These are phyloP conservation scores for Sarcophaga variegata DNA, from an alignment of 2,888 invertebrate species.

Conservation along the genomic window DNA sequence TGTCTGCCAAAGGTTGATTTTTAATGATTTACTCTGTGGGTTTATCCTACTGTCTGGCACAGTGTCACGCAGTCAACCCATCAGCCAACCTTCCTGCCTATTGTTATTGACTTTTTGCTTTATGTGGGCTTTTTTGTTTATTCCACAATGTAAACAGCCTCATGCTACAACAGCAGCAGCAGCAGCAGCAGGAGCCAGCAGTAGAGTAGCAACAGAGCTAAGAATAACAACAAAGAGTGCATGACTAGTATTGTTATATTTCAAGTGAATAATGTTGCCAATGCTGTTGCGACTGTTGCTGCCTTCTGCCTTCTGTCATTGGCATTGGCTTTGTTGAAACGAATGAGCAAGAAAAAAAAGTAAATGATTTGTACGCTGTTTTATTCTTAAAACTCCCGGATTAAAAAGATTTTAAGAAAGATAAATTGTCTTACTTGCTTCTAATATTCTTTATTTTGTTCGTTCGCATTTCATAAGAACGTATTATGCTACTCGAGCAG, in stretches of 20 bases:
- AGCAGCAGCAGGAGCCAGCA: neutral
- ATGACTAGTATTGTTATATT: neutral
- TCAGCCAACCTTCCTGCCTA: neutral
- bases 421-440: slow-evolving; percentile 28
- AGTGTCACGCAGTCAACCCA: slow-evolving; percentile 18
- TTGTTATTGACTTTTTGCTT: slow-evolving; percentile 1
- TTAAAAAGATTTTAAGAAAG: slow-evolving; percentile 52
- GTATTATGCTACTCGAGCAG: neutral
- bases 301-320: slow-evolving; percentile 17
- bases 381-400: slow-evolving; percentile 38
- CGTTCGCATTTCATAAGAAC: neutral
- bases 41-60: slow-evolving; percentile 19
- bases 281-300: neutral
- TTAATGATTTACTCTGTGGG: slow-evolving; percentile 26
- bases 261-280: neutral
- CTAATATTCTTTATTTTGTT: neutral
- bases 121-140: slow-evolving; percentile 44
- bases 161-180: slow-evolving; percentile 27
- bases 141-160: slow-evolving; percentile 5
- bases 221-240: neutral
- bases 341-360: slow-evolving; percentile 28
- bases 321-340: slow-evolving; percentile 41
- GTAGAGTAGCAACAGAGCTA: no score
- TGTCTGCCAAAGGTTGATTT: slow-evolving; percentile 39
- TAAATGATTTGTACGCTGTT: slow-evolving; percentile 47